These are phyloP conservation scores for Caerostris darwini DNA, from an alignment of 1,140 invertebrate species.

Conservation along the genomic window DNA sequence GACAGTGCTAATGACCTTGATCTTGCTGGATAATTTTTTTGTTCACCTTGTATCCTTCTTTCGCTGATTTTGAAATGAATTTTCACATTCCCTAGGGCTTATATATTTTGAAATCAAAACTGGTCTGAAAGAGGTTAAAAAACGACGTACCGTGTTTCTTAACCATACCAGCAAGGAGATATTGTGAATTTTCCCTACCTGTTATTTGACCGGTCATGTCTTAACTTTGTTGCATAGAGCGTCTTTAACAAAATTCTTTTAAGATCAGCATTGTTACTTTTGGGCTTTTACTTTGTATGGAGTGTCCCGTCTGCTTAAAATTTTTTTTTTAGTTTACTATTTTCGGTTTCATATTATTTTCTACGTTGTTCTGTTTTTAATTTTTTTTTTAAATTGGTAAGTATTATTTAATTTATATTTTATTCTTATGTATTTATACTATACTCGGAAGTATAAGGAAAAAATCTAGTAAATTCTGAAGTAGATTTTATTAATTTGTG, in stretches of 20 bases:
- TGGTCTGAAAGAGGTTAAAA: constrained; percentile 32
- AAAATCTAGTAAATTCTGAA: too few species aligned
- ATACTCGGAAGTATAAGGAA: too few species aligned
- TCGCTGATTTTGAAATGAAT: neutral
- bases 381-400: too few species aligned
- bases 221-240: neutral
- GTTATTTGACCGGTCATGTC: neutral
- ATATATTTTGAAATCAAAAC: constrained; percentile 25
- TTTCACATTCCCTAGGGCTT: neutral
- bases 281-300: neutral
- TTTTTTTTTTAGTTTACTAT: too few species aligned
- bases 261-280: neutral
- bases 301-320: neutral
- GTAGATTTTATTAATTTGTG: too few species aligned
- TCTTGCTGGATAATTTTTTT: neutral
- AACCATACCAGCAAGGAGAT: neutral
- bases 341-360: too few species aligned
- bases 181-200: neutral
- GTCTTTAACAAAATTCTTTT: neutral
- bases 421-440: too few species aligned
- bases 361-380: too few species aligned
- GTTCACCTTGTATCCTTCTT: neutral
- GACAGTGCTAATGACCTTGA: too few species aligned
- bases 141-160: neutral
- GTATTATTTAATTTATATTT: too few species aligned